Evolutionary conservation across 2,888 invertebrate genomes (phyloP), one percentile per base, ranked within the genome.

Genomic region (Vanessa cardui): DNA sequence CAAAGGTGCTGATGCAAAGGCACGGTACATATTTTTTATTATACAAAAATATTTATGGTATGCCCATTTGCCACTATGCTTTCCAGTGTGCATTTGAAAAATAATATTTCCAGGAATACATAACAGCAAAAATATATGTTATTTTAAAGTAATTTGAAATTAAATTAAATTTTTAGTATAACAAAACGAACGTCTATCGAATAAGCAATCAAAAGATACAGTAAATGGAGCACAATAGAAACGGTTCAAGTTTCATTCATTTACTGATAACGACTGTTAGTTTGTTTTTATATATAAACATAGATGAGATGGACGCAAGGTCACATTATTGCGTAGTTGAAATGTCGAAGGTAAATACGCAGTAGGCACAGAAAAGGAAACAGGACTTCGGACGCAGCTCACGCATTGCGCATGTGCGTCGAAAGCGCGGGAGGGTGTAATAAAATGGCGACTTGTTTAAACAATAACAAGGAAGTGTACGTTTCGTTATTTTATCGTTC

Each of bases 361-460:
- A 67, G 68, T 71, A 71, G 67, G 71, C 70, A 61, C 47, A 50
- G 20, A 61, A 61, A 46, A 58, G 52, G 39, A 46, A 66, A 20
- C 44, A 54, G 60, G 58, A 49, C 21, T 63, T 56, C 54, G 56
- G 46, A 70, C 71, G 72, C 66, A 72, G 52, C 68, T 46, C 64
- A 56, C 62, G 72, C 63, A 71, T 45, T 66, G 83, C 86, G 85
- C 86, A 85, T 85, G 85, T 83, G 83, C 83, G 80, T 69, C 72
- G 72, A 81, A 75, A 78, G 75, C 81, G 82, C 80, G 82, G 80
- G 77, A 77, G 74, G 71, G 72, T 73, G 71, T 76, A 73, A 69
- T 75, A 76, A 73, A 74, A 79, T 78, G 77, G 78, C 79, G 78
- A 72, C 68, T 68, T 61, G 9, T 47, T 46, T 49, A 70, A 70